phyloP scores from a whole-genome alignment of 2,797 vertebrate species.

The Rhinogobio ventralis region DNA sequence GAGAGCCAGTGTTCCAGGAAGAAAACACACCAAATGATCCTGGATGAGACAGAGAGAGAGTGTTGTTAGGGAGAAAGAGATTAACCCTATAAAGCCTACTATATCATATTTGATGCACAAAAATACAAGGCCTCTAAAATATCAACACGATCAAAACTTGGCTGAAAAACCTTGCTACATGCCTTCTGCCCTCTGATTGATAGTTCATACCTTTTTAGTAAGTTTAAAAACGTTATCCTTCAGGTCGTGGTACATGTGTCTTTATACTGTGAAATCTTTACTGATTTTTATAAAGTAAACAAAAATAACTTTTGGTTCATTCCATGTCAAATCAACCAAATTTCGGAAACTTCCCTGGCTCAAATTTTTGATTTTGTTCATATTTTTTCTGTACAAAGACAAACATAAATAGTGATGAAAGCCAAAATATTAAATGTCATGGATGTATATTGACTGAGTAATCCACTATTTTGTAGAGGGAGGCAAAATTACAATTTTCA shows the following conservation, averaged over 20 bases:
- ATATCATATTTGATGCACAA: neutral
- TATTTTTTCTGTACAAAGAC: too few species aligned
- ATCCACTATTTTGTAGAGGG: too few species aligned
- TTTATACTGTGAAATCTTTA: too few species aligned
- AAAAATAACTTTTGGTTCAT: neutral
- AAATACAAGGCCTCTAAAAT: neutral
- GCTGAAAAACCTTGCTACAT: neutral
- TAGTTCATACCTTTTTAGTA: neutral
- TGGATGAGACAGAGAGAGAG: slow-evolving; percentile 63
- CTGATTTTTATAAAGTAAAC: too few species aligned
- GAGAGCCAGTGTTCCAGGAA: slow-evolving; percentile 93
- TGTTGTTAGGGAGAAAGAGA: neutral
- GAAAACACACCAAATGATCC: slow-evolving; percentile 98
- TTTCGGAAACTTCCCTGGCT: too few species aligned
- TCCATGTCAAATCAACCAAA: too few species aligned
- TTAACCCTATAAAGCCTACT: neutral
- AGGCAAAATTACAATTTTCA: too few species aligned
- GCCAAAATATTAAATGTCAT: too few species aligned
- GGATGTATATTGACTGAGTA: too few species aligned
- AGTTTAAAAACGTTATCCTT: neutral
- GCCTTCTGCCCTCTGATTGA: neutral
- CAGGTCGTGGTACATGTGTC: neutral
- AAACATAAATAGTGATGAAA: too few species aligned
- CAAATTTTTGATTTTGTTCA: too few species aligned
- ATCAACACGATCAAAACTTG: neutral